A percentile compares a stretch with the other conserved stretches of the same genome.
Conservation (phyloP, 2,113 vertebrate genomes). For the Thomomys bottae region DNA sequence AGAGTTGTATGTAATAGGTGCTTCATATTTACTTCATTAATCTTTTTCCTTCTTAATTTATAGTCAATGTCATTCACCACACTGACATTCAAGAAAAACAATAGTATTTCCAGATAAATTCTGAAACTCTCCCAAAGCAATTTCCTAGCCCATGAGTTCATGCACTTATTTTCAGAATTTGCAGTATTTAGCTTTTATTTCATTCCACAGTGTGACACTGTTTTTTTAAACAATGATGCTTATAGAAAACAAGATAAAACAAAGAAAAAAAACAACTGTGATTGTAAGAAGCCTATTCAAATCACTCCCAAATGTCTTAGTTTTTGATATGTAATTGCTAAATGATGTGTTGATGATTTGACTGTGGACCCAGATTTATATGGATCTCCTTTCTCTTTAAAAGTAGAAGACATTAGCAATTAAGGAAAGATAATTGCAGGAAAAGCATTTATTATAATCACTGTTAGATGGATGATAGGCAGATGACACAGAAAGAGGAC, state of each 20-base stretch:
- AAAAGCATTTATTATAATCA: not conserved
- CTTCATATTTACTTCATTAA: not conserved
- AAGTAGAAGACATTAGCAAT: slow-evolving; percentile 20
- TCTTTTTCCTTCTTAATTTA: not conserved
- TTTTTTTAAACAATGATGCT: slow-evolving; percentile 14
- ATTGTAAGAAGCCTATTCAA: slow-evolving; percentile 37
- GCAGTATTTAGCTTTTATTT: not conserved
- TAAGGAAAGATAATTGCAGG: slow-evolving; percentile 39
- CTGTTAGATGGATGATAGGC: not conserved
- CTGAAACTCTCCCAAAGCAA: not conserved
- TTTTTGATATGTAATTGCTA: slow-evolving; percentile 6
- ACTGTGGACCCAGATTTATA: slow-evolving; percentile 10
- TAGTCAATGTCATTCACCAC: not conserved
- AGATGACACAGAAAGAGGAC: not conserved
- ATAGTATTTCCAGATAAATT: not conserved
- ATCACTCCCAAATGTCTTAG: not conserved
- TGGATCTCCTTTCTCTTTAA: slow-evolving; percentile 29
- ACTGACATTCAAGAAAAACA: not conserved
- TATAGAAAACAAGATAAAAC: not conserved
- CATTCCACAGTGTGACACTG: not conserved
- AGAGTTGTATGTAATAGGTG: not conserved
- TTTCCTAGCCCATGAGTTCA: slow-evolving; percentile 22
- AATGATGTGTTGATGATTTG: slow-evolving; percentile 35
- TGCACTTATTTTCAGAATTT: slow-evolving; percentile 25
- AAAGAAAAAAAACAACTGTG: not conserved